A percentile compares a stretch with the other conserved stretches of the same genome.
Conservation (phyloP, 2,113 vertebrate species). For the Erythrolamprus reginae region DNA sequence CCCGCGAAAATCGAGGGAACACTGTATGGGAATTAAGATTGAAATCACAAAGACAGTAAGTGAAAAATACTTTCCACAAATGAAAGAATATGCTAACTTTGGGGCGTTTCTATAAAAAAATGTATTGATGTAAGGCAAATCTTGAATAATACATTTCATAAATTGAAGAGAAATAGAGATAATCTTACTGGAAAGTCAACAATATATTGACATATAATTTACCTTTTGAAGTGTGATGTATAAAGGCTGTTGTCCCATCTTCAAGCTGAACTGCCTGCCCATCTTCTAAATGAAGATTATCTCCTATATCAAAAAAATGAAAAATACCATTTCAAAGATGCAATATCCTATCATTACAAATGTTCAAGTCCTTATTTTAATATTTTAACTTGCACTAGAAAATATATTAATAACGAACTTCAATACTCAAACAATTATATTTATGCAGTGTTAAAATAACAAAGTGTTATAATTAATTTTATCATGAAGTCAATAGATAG, state of each 20-base stretch:
- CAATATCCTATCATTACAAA: not conserved
- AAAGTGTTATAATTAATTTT: not conserved
- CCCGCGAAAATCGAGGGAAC: too few relatives aligned
- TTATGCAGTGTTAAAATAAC: not conserved
- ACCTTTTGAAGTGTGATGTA: slow-evolving; percentile 96
- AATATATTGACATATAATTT: slow-evolving; percentile 31
- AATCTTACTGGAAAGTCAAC: not conserved
- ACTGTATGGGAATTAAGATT: not conserved
- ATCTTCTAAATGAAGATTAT: slow-evolving; percentile 91
- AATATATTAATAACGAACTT: slow-evolving; percentile 22
- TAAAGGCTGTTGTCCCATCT: slow-evolving; percentile 95
- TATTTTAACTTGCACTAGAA: not conserved
- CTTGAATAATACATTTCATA: not conserved
- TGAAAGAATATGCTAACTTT: not conserved
- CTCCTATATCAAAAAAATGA: slow-evolving; percentile 70
- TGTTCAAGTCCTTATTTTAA: not conserved
- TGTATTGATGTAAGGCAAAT: not conserved
- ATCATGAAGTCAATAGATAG: slow-evolving; percentile 4
- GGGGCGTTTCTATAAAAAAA: not conserved
- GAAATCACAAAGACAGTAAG: not conserved
- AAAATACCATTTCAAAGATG: not conserved
- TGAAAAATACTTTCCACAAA: not conserved
- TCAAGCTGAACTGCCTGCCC: slow-evolving; percentile 96
- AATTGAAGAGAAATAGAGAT: not conserved
- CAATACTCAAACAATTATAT: not conserved